These are phyloP conservation scores for Ochropacha duplaris DNA, from an alignment of 2,888 invertebrate species.

Conservation along the genomic window DNA sequence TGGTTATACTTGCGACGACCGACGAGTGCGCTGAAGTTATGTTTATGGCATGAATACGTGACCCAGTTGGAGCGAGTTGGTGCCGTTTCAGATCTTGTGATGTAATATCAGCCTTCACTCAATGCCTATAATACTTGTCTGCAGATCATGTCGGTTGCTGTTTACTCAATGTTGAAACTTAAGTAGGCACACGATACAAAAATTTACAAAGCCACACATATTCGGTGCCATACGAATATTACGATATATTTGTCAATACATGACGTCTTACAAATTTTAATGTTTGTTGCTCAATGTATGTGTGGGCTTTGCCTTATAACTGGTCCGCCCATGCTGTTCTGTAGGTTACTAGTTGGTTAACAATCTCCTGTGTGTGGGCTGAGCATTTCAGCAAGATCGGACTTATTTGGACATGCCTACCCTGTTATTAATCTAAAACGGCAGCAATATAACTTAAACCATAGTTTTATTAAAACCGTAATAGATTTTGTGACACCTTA, in stretches of 20 bases:
- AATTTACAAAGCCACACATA: background rate
- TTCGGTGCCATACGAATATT: constrained; percentile 29
- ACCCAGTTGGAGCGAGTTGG: constrained; percentile 69
- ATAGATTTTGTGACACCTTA: background rate
- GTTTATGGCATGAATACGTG: constrained; percentile 66
- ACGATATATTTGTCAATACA: constrained; percentile 34
- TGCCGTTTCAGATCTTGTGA: constrained; percentile 59
- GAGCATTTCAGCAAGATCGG: constrained; percentile 40
- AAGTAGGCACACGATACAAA: constrained; percentile 15
- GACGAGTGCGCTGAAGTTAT: constrained; percentile 53
- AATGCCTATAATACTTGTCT: constrained; percentile 37
- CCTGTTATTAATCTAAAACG: background rate
- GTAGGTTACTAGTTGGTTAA: constrained; percentile 28
- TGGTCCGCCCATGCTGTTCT: constrained; percentile 60
- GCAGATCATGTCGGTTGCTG: constrained; percentile 34
- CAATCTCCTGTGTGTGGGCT: constrained; percentile 48
- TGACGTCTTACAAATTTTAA: constrained; percentile 62
- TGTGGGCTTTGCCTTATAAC: constrained; percentile 54
- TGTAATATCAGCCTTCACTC: constrained; percentile 56
- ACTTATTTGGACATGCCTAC: constrained; percentile 43
- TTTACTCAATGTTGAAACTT: constrained; percentile 18
- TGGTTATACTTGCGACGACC: constrained; percentile 34
- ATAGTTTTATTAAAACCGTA: background rate
- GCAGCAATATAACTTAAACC: background rate
- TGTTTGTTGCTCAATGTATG: constrained; percentile 55